Conservation (phyloP, 2,888 invertebrate species). For the Pyrrhosoma nymphula region DNA sequence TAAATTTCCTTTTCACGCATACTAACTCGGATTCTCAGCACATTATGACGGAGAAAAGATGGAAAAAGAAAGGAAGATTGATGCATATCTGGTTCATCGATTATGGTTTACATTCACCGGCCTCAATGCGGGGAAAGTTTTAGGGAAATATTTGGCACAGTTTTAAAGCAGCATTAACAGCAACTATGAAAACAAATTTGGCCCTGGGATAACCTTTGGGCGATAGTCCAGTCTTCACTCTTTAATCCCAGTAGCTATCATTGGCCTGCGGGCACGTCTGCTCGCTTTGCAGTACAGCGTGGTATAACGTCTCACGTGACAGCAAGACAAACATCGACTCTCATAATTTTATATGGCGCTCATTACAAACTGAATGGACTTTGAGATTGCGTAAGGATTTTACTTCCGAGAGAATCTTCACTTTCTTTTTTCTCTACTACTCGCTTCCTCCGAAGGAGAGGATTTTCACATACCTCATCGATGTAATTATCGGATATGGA, state of each 20-base stretch:
- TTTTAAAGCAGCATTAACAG: background rate
- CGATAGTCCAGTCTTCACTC: too few relatives aligned
- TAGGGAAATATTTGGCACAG: background rate
- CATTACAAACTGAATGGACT: background rate
- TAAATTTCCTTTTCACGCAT: background rate
- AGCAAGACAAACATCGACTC: background rate
- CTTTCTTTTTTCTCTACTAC: constrained; percentile 1
- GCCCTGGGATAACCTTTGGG: too few relatives aligned
- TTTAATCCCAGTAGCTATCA: too few relatives aligned
- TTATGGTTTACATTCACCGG: background rate
- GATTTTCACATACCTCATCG: constrained; percentile 35
- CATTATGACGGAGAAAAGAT: background rate
- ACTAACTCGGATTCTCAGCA: background rate
- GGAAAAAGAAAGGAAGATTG: background rate
- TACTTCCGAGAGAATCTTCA: constrained; percentile 32
- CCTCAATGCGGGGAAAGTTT: background rate
- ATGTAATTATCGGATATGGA: constrained; percentile 42
- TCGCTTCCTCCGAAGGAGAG: background rate
- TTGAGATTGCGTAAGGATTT: background rate
- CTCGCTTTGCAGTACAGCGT: background rate
- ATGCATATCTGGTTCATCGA: background rate
- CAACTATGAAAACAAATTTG: too few relatives aligned
- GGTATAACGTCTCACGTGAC: background rate
- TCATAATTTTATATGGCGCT: background rate
- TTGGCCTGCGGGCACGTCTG: background rate